Percentiles rank a stretch among this genome's conserved stretches.
Evolutionary conservation across 2,888 invertebrate species (phyloP).

Genomic region (Oligia fasciuncula): DNA sequence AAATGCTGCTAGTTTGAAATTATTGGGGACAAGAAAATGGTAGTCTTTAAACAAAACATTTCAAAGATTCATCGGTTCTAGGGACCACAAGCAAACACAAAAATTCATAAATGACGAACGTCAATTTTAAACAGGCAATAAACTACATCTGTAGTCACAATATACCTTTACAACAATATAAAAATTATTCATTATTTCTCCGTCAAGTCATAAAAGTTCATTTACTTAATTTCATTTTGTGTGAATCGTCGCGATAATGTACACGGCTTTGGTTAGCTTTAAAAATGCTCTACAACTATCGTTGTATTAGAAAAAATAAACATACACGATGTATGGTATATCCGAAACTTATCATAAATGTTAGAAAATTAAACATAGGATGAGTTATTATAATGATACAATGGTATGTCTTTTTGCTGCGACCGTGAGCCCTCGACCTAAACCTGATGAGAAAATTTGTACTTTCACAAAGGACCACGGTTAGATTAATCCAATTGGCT

Average conservation of each 20-base stretch:
- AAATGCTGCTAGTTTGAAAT: constrained; percentile 1
- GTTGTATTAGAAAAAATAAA: constrained; percentile 74
- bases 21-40: background rate
- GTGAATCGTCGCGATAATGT: constrained; percentile 77
- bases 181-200: constrained; percentile 72
- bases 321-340: constrained; percentile 76
- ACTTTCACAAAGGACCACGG: constrained; percentile 83
- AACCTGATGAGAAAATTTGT: constrained; percentile 87
- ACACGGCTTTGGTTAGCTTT: constrained; percentile 78
- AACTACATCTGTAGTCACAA: constrained; percentile 72
- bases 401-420: constrained; percentile 78
- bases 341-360: constrained; percentile 66
- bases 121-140: constrained; percentile 84
- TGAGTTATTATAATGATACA: constrained; percentile 75
- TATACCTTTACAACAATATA: constrained; percentile 75
- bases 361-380: constrained; percentile 71
- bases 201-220: constrained; percentile 83
- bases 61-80: constrained; percentile 67
- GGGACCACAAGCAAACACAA: constrained; percentile 81
- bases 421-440: constrained; percentile 82
- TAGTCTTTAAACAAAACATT: background rate
- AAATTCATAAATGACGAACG: constrained; percentile 82
- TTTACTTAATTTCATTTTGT: constrained; percentile 81
- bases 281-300: constrained; percentile 70
- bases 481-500: constrained; percentile 61